Base-by-base conservation (phyloP, 2,113 vertebrate genomes). In the Brachirus orientalis region DNA sequence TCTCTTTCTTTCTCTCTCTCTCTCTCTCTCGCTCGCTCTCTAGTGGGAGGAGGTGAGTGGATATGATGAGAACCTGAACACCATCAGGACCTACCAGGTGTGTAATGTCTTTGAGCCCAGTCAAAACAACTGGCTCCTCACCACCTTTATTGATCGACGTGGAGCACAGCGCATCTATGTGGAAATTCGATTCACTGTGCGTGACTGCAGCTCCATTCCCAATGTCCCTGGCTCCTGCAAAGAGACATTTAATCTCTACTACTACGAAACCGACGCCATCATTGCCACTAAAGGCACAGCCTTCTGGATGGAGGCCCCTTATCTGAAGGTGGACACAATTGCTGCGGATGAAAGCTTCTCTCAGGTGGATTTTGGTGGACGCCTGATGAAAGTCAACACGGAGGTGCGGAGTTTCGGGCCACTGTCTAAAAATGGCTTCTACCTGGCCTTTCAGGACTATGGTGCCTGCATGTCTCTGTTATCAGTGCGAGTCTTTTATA, bases 11-110 rank as follows among this genome's bases (percentile, higher is more conserved):
- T 65, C 22, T 68, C 6, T 61, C 62, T 74, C 8, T 87, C 35
- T 75, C 33, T 53, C 14, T 53, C 33, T 33, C 19, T 7, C 19
- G n/a, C n/a, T n/a, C n/a, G n/a, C n/a, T 54, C 36, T 17, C 2
- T 87, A 99, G 98, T 99, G 98, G 98, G 98, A 99, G 90, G 98
- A 99, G 90, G 98, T 99, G 82, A 99, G 98, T 5, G 97, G 98
- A 90, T 99, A 98, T 4, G 98, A 99, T 62, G 98, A 99, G 88
- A 99, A 98, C 92, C 95, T 99, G 75, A 99, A 99, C 93, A 99
- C 97, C 88, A 99, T 99, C 86, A 94, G 96, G 66, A 99, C 98
- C 0, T 99, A 99, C 92, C 98, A 99, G 90, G 97, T 99, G 89
- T 99, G 98, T 89, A 99, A 99, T 0, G 97, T 98, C 84, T 99